These are phyloP conservation scores for Lepus oiostolus DNA, from an alignment of 2,797 vertebrate species.

Conservation along the genomic window DNA sequence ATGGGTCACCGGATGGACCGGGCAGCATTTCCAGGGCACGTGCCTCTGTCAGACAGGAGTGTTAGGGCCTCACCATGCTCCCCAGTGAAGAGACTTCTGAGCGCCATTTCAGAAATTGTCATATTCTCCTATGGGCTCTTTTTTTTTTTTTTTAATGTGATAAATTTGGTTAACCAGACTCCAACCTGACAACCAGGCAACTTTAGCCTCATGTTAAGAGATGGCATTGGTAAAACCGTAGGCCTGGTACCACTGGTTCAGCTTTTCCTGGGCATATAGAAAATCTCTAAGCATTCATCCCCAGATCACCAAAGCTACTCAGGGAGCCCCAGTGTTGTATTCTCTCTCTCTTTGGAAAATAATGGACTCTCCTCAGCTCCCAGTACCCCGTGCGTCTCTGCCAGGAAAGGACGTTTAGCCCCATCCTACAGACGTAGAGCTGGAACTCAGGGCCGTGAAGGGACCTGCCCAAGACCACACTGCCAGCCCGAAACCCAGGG, in stretches of 20 bases:
- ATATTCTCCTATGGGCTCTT: neutral
- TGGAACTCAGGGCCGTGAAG: neutral
- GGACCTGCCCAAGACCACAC: neutral
- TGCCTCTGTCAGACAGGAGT: constrained; percentile 8
- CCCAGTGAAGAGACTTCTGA: neutral
- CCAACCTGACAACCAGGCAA: neutral
- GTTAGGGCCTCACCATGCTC: neutral
- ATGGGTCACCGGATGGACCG: neutral
- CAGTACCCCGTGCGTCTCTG: neutral
- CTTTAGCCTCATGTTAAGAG: neutral
- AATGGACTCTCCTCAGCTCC: neutral
- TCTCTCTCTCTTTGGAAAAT: neutral
- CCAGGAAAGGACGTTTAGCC: neutral
- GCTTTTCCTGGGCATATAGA: neutral
- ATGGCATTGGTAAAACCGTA: constrained; percentile 1
- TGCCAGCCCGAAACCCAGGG: neutral
- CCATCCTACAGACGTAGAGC: neutral
- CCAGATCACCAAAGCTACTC: neutral
- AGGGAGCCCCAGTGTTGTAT: neutral
- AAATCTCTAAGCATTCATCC: neutral
- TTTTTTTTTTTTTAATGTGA: neutral
- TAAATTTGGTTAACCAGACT: constrained; percentile 55
- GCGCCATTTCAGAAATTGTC: constrained; percentile 45
- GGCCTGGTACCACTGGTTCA: neutral
- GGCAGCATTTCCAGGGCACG: constrained; percentile 59